Evolutionary conservation across 2,888 invertebrate species (phyloP), one percentile per base, ranked within the genome.

Genomic region (Phytoseiulus persimilis): DNA sequence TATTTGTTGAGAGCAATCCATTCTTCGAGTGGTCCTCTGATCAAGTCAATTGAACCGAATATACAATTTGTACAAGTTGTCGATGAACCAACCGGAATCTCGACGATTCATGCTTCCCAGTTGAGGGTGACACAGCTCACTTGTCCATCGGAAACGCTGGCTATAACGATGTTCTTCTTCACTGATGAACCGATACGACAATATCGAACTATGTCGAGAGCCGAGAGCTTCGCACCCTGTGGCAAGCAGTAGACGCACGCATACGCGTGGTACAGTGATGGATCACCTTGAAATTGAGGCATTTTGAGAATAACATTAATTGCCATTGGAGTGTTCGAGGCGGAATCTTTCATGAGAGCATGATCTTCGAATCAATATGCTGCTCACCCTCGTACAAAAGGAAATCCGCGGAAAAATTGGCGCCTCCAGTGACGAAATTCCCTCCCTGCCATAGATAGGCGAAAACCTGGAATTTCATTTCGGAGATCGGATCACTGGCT

Each of bases 141-240:
- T n/a, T 87, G 33, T 33, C 45, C 39, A 32, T 87, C 45, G 6
- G n/a, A 2, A 23, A 87, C n/a, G 28, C 33, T 39, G n/a, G 87
- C 87, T 28, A 87, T n/a, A 2, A 87, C 87, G n/a, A 87, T 39
- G 45, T 87, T 87, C 23, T 87, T 87, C 87, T 87, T 87, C n/a
- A 87, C 45, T 32, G 87, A 39, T n/a, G 32, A 39, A n/a, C 87
- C 45, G 87, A 87, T 87, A 6, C 87, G 87, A 23, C 87, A 87
- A 23, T 32, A 87, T 14, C 87, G 87, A 28, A 87, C 33, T 23
- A 87, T 33, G 87, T 87, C 87, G 0, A 45, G 23, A n/a, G 33
- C 39, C 6, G 87, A 39, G n/a, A 87, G 39, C 6, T 14, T 31
- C 0, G 28, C 32, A 28, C 31, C 87, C 33, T 39, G 39, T 11